Base-by-base conservation (phyloP, 2,113 vertebrate genomes). In the Aldabrachelys gigantea region DNA sequence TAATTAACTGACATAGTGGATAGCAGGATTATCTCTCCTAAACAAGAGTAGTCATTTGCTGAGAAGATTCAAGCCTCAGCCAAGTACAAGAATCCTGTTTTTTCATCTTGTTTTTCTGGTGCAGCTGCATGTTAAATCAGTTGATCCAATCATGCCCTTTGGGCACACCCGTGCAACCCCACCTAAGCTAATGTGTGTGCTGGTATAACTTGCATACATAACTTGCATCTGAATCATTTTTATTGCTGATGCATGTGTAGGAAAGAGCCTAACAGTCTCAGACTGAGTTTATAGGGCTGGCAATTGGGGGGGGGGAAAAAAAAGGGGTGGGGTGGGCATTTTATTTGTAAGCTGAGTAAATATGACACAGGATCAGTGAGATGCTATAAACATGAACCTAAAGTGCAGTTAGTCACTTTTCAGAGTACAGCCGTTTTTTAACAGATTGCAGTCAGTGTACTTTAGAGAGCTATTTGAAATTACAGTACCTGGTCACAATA, bases 401-500 rank as follows among this genome's bases (percentile, higher is more conserved):
- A 93, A 89, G 90, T 83, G 92, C 79, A 83, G 85, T 93, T 2
- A 1, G 54, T 92, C 88, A 84, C 59, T 89, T 92, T 94, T 96
- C 1, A 4, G 91, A 93, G 89, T 57, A 84, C 92, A 93, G 93
- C 89, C 80, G 72, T 93, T 94, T 96, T 96, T 94, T 88, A 94
- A 86, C 86, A 93, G 87, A 91, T 97, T 96, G 97, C 93, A 50
- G 1, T 92, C 94, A 94, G 94, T 31, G 0, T 27, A 19, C 24
- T 90, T 85, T 25, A 90, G 88, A 82, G 94, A 50, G 84, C 90
- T 95, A 90, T 59, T 95, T 91, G 90, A 94, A 97, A 94, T 97
- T 91, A 92, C 53, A 22, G 76, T 88, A 91, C 90, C 88, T 84
- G 89, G 87, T 96, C 94, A 91, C 91, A 95, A 92, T 94, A 91